These are phyloP conservation scores for Scaptomyza flava DNA, from an alignment of 2,888 invertebrate genomes.

Conservation along the genomic window DNA sequence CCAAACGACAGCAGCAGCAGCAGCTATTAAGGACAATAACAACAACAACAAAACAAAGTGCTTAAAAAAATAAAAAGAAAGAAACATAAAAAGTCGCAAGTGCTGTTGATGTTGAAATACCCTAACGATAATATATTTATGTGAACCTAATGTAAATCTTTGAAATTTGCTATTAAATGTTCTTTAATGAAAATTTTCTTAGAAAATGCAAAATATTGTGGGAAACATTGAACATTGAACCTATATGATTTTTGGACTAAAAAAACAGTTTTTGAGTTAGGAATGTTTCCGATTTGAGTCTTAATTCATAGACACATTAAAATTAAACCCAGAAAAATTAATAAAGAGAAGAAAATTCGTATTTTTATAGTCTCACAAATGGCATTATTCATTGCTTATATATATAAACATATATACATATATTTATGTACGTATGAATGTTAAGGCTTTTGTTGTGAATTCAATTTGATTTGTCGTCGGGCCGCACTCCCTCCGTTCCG, in stretches of 20 bases:
- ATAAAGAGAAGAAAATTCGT: not conserved
- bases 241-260: too few relatives aligned
- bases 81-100: not conserved
- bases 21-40: constrained; percentile 25
- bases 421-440: not conserved
- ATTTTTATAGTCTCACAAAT: constrained; percentile 1
- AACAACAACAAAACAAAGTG: constrained; percentile 20
- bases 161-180: too few relatives aligned
- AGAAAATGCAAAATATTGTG: too few relatives aligned
- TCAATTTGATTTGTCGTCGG: constrained; percentile 77
- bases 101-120: not conserved
- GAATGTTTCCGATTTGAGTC: not conserved
- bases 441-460: constrained; percentile 42
- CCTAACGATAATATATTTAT: not conserved
- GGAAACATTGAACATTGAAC: too few relatives aligned
- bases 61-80: not conserved
- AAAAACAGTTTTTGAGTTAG: too few relatives aligned
- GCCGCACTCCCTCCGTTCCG: constrained; percentile 32
- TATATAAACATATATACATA: not conserved
- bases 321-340: not conserved
- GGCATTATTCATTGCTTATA: not conserved
- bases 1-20: constrained; percentile 48
- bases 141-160: too few relatives aligned
- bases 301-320: not conserved
- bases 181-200: too few relatives aligned